Conservation (phyloP, 1,140 invertebrate species). For the Archivesica marissinica region DNA sequence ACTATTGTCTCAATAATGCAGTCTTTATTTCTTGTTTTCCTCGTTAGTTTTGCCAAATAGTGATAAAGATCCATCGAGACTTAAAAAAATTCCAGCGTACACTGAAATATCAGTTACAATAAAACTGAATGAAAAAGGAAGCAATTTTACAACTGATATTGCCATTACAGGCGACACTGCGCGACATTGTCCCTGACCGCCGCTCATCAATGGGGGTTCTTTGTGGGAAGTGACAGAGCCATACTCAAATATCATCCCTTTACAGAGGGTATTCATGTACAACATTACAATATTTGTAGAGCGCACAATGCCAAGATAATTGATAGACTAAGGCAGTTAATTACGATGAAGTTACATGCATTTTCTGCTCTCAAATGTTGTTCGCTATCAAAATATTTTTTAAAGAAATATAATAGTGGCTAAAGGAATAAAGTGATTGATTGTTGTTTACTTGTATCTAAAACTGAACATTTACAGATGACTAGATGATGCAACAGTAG, state of each 20-base stretch:
- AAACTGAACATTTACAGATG: too few species aligned
- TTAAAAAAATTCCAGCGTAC: neutral
- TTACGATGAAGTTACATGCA: conserved; percentile 21
- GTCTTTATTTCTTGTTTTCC: neutral
- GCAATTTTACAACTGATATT: conserved; percentile 33
- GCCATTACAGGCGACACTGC: conserved; percentile 16
- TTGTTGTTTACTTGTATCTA: too few species aligned
- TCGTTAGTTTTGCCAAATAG: neutral
- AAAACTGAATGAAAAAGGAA: conserved; percentile 25
- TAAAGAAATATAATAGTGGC: neutral
- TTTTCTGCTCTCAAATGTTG: neutral
- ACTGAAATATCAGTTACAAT: conserved; percentile 41
- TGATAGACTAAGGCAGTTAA: conserved; percentile 21
- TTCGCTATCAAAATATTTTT: neutral
- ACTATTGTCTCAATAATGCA: neutral
- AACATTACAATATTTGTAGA: conserved; percentile 37
- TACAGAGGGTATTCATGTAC: conserved; percentile 13
- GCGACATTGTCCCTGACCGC: neutral
- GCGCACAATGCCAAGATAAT: conserved; percentile 31
- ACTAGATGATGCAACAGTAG: too few species aligned
- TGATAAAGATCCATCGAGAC: conserved; percentile 17
- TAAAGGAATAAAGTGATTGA: too few species aligned
- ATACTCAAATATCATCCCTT: conserved; percentile 28
- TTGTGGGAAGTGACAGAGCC: conserved; percentile 28
- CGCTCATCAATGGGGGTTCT: conserved; percentile 45